Percentiles rank a stretch among this genome's conserved stretches.
Evolutionary conservation across 1,140 invertebrate species (phyloP).

Genomic region (Pseudachorutes palmiensis): DNA sequence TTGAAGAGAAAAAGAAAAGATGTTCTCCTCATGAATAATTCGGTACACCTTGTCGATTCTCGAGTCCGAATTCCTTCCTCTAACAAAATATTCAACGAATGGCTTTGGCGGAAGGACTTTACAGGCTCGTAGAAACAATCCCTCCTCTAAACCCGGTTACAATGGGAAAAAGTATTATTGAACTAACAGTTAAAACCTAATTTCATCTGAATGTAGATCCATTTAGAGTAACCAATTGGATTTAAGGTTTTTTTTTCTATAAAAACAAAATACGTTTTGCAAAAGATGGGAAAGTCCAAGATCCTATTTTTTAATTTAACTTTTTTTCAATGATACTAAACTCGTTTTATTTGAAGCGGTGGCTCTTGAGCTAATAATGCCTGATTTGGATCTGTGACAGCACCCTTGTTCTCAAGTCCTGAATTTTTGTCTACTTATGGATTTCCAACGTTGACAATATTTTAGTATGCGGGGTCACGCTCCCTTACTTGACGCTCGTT

Average conservation of each 20-base stretch:
- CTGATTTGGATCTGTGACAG: too few species aligned
- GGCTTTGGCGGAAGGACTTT: background rate
- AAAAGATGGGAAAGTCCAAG: too few species aligned
- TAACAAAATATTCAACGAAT: background rate
- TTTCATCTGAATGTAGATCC: too few species aligned
- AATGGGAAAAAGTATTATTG: background rate
- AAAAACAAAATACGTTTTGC: too few species aligned
- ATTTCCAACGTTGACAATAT: background rate
- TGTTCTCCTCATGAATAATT: conserved; percentile 37
- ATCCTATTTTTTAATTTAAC: too few species aligned
- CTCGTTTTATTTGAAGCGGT: too few species aligned
- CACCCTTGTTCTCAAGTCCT: background rate
- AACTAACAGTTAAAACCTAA: background rate
- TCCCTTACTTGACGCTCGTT: background rate
- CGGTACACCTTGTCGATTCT: conserved; percentile 31
- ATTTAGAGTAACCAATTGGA: too few species aligned
- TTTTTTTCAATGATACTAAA: too few species aligned
- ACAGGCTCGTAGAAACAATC: background rate
- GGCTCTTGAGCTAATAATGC: too few species aligned
- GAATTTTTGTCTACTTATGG: background rate
- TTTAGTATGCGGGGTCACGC: conserved; percentile 9
- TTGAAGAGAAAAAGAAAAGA: conserved; percentile 34
- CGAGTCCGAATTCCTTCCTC: background rate
- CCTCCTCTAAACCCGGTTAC: background rate
- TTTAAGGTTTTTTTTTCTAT: too few species aligned